Evolutionary conservation across 2,113 vertebrate species (phyloP).

Genomic region (Chitala chitala): DNA sequence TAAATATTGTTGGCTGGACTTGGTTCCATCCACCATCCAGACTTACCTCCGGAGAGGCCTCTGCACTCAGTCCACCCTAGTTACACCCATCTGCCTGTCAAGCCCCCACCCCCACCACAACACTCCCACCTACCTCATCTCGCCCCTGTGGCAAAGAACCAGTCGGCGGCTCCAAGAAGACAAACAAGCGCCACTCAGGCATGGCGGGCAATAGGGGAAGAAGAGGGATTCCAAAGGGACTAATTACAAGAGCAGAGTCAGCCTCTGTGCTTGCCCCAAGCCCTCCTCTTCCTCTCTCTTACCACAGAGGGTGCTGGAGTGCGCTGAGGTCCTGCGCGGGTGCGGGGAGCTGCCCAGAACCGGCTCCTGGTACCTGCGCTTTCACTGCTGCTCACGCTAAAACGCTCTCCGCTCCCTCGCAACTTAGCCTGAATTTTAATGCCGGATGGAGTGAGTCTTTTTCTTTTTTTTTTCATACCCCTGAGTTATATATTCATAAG

Average conservation of each 20-base stretch:
- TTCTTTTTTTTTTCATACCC: too few relatives aligned
- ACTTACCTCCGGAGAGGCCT: too few relatives aligned
- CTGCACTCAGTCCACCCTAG: too few relatives aligned
- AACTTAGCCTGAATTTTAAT: neutral
- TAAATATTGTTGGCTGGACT: too few relatives aligned
- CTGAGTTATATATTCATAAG: neutral
- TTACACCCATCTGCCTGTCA: too few relatives aligned
- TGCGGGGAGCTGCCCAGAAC: neutral
- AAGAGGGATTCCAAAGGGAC: constrained; percentile 25
- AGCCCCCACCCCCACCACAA: too few relatives aligned
- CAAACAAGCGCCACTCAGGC: neutral
- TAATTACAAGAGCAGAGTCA: constrained; percentile 16
- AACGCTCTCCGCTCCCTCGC: neutral
- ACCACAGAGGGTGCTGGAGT: neutral
- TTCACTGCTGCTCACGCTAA: neutral
- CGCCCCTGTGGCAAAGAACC: neutral
- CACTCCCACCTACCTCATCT: too few relatives aligned
- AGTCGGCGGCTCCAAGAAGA: neutral
- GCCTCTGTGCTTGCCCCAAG: neutral
- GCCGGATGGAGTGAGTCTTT: neutral
- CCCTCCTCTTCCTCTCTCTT: neutral
- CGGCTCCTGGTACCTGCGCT: neutral
- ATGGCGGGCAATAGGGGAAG: neutral
- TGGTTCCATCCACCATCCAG: too few relatives aligned
- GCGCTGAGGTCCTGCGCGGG: neutral